Evolutionary conservation across 2,888 invertebrate genomes (phyloP).

Genomic region (Linhomoeus sp.): DNA sequence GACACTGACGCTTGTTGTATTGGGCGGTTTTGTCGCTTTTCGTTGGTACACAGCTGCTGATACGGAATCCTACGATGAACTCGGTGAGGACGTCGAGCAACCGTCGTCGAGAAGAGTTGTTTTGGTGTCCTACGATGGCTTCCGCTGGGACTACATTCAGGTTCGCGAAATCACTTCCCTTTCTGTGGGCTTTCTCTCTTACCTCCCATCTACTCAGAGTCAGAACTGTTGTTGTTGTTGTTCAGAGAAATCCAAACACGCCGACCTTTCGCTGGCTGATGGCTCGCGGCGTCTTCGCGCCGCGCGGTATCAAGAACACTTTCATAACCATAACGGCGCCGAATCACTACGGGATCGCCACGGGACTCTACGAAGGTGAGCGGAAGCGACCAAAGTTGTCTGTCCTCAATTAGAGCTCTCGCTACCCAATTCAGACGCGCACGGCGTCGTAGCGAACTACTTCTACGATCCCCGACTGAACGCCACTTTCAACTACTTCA

Average conservation of each 20-base stretch:
- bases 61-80: too few relatives aligned
- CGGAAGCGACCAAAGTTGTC: too few relatives aligned
- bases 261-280: not conserved
- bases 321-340: slow-evolving; percentile 2
- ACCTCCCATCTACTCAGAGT: too few relatives aligned
- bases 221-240: too few relatives aligned
- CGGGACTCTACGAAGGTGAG: slow-evolving; percentile 1
- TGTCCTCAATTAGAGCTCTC: too few relatives aligned
- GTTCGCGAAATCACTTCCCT: not conserved
- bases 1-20: too few relatives aligned
- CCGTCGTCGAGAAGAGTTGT: too few relatives aligned
- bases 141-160: slow-evolving; percentile 2
- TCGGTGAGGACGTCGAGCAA: too few relatives aligned
- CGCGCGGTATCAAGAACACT: not conserved
- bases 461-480: slow-evolving; percentile 1
- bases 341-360: slow-evolving; percentile 3
- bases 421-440: not conserved
- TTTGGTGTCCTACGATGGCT: slow-evolving; percentile 1
- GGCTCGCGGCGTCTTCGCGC: not conserved
- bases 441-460: slow-evolving; percentile 1
- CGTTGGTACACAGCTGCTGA: too few relatives aligned
- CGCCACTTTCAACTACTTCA: slow-evolving; percentile 1
- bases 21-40: too few relatives aligned
- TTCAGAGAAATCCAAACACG: not conserved
- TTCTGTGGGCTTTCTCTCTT: not conserved